Evolutionary conservation across 2,113 vertebrate species (phyloP), one percentile per base, ranked within the genome.

Genomic region (Thryonomys swinderianus): DNA sequence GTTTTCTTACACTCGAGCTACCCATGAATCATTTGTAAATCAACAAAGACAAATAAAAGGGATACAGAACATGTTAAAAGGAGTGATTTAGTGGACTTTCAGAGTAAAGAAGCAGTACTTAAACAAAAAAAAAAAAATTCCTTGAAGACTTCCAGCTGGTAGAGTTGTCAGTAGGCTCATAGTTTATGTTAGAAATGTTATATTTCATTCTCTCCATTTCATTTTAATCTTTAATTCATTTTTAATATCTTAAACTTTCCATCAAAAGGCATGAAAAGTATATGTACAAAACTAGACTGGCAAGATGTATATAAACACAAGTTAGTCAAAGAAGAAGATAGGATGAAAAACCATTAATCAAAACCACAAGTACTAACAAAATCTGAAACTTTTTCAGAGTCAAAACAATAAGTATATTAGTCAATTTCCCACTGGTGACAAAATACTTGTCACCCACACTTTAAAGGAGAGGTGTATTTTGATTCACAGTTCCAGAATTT

Each of bases 51-150:
- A 67, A n/a, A n/a, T 13, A 59, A 66, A n/a, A 90, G 25, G 20
- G n/a, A 55, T 48, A 62, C 16, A 67, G 27, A 82, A 21, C 5
- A 51, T 62, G 34, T 12, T 69, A 59, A 86, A 78, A 34, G 2
- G 8, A 34, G 23, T 34, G 37, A 91, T 13, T 86, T 45, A 14
- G 17, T n/a, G 67, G 62, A 85, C 59, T 80, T 85, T 71, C 53
- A 76, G 45, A 96, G 83, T 40, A 73, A 59, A 88, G 42, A 18
- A 84, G 21, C 12, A 95, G 40, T 53, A 34, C 55, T 96, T 88
- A 66, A 94, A 92, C 27, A 27, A 62, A 17, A 45, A 5, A 30
- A 69, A 88, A 82, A 45, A 74, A 11, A 57, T 91, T 57, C 17
- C 85, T 59, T 73, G 78, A 92, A 85, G 42, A 12, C 71, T 82